These are phyloP conservation scores for Falcunculus frontatus DNA, from an alignment of 2,113 vertebrate genomes.

Conservation along the genomic window DNA sequence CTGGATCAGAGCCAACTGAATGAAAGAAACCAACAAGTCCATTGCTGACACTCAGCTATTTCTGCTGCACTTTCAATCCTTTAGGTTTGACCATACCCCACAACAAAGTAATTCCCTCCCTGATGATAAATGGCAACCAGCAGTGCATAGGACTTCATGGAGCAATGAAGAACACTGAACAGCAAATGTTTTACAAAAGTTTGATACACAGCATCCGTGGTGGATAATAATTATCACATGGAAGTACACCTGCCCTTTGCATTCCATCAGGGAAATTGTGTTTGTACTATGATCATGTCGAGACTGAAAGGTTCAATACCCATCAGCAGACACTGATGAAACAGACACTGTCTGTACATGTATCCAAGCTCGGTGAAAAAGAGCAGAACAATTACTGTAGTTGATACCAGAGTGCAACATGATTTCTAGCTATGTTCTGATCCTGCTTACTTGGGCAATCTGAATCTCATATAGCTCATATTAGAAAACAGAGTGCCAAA, in stretches of 20 bases:
- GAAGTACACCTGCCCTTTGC: not conserved
- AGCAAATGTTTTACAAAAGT: not conserved
- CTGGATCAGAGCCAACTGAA: conserved; percentile 94
- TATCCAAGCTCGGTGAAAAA: not conserved
- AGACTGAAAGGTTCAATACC: not conserved
- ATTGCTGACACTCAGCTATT: conserved; percentile 66
- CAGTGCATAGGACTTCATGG: not conserved
- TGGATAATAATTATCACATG: not conserved
- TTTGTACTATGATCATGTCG: not conserved
- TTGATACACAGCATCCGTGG: not conserved
- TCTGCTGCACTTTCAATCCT: not conserved
- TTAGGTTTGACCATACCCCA: conserved; percentile 27
- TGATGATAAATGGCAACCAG: conserved; percentile 30
- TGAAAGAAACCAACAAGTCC: conserved; percentile 39
- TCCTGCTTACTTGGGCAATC: not conserved
- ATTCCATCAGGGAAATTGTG: not conserved
- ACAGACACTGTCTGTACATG: not conserved
- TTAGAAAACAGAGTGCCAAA: not conserved
- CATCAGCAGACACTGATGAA: not conserved
- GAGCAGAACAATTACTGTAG: not conserved
- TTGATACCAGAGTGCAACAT: not conserved
- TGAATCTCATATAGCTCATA: not conserved
- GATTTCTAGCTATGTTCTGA: not conserved
- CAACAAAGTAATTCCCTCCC: not conserved
- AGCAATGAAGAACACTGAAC: not conserved